Evolutionary conservation across 2,888 invertebrate genomes (phyloP).

Genomic region (Mechanitis mazaeus): DNA sequence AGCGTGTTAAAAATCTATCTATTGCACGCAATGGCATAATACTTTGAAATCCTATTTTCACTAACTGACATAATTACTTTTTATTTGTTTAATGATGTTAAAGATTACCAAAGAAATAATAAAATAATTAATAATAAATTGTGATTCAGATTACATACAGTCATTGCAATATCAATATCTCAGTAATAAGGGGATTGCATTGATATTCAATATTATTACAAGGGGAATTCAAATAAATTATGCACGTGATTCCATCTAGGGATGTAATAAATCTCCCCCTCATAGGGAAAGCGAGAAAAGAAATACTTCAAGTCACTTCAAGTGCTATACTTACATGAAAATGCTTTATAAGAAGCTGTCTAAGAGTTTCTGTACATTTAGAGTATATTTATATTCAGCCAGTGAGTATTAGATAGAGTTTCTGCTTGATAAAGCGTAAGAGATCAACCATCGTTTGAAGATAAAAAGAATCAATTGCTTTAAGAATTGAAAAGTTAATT

Average conservation of each 20-base stretch:
- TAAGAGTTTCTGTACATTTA: background rate
- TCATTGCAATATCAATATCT: background rate
- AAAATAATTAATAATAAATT: too few relatives aligned
- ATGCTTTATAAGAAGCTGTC: conserved; percentile 25
- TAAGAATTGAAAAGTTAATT: too few relatives aligned
- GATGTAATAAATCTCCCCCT: conserved; percentile 20
- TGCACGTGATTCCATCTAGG: conserved; percentile 20
- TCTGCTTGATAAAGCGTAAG: too few relatives aligned
- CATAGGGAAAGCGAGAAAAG: conserved; percentile 16
- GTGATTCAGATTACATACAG: background rate
- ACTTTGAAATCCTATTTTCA: too few relatives aligned
- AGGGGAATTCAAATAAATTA: conserved; percentile 17
- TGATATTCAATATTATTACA: conserved; percentile 8
- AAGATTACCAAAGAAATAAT: too few relatives aligned
- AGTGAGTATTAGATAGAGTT: too few relatives aligned
- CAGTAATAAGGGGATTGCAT: background rate
- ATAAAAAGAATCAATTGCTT: too few relatives aligned
- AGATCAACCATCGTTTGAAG: too few relatives aligned
- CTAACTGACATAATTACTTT: too few relatives aligned
- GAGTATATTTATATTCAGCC: background rate
- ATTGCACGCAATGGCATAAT: conserved; percentile 1
- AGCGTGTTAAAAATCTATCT: conserved; percentile 2
- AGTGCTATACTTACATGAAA: conserved; percentile 26
- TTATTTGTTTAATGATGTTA: too few relatives aligned
- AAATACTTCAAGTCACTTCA: conserved; percentile 25